Evolutionary conservation across 2,113 vertebrate genomes (phyloP).

Genomic region (Apus apus): DNA sequence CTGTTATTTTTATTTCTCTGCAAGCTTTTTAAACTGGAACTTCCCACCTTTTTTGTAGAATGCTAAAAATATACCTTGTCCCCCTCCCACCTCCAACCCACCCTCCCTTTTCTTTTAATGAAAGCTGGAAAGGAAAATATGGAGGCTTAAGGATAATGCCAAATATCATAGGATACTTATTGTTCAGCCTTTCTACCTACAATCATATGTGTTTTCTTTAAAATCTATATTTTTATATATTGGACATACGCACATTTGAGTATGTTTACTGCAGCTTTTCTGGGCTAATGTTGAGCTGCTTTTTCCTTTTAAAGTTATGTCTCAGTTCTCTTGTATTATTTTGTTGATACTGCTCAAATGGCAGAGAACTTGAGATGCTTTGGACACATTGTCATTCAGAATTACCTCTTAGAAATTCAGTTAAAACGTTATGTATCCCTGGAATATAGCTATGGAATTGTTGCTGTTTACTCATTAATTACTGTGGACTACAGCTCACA

Average conservation of each 20-base stretch:
- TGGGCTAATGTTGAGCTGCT: not conserved
- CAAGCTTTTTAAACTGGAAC: not conserved
- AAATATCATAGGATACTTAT: not conserved
- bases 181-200: not conserved
- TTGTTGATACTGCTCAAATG: not conserved
- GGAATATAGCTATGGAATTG: not conserved
- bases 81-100: no score
- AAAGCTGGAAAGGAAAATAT: not conserved
- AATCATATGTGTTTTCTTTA: not conserved
- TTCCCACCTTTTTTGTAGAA: not conserved
- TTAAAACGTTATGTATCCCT: not conserved
- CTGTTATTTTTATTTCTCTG: not conserved
- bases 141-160: not conserved
- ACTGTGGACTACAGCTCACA: constrained; percentile 36
- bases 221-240: not conserved
- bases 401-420: not conserved
- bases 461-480: constrained; percentile 43
- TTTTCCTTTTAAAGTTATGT: not conserved
- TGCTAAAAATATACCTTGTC: not conserved
- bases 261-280: not conserved
- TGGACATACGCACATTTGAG: not conserved
- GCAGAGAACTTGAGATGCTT: not conserved
- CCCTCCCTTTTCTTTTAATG: not conserved
- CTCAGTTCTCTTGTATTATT: not conserved
- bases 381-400: not conserved